Conservation (phyloP, 2,113 vertebrate genomes). For the Cyphomyrus plagiostoma region DNA sequence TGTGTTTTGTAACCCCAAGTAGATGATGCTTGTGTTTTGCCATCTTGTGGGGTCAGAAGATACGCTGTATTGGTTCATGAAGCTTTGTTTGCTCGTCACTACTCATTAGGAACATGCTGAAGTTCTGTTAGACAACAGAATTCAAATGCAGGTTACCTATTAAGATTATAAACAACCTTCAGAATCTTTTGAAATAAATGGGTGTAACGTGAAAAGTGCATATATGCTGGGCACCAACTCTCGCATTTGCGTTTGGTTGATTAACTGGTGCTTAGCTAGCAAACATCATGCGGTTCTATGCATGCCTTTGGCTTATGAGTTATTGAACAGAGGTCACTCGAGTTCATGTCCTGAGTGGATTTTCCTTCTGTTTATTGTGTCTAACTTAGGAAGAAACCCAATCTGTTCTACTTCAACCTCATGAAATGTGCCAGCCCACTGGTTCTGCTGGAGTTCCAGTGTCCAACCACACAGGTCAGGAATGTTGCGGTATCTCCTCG, state of each 20-base stretch:
- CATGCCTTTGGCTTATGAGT: background rate
- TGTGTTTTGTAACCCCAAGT: too few species aligned
- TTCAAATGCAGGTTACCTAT: background rate
- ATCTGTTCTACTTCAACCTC: conserved; percentile 92
- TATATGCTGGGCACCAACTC: background rate
- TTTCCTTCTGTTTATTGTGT: background rate
- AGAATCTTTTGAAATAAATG: background rate
- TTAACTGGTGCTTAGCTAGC: background rate
- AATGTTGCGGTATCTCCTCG: background rate
- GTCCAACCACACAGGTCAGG: conserved; percentile 84
- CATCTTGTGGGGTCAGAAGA: too few species aligned
- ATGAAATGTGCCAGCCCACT: conserved; percentile 88
- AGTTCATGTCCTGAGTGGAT: background rate
- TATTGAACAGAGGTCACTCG: background rate
- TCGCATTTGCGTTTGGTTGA: background rate
- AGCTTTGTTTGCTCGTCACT: too few species aligned
- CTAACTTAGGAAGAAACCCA: conserved; percentile 70
- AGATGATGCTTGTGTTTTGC: too few species aligned
- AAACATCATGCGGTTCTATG: background rate
- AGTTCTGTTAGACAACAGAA: background rate
- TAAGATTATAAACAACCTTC: background rate
- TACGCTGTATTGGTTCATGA: too few species aligned
- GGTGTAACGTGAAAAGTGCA: background rate
- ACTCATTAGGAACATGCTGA: background rate
- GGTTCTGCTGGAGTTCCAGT: conserved; percentile 86